Percentiles rank a stretch among this genome's conserved stretches.
Evolutionary conservation across 1,140 invertebrate species (phyloP).

Genomic region (Anagrus nilaparvatae): DNA sequence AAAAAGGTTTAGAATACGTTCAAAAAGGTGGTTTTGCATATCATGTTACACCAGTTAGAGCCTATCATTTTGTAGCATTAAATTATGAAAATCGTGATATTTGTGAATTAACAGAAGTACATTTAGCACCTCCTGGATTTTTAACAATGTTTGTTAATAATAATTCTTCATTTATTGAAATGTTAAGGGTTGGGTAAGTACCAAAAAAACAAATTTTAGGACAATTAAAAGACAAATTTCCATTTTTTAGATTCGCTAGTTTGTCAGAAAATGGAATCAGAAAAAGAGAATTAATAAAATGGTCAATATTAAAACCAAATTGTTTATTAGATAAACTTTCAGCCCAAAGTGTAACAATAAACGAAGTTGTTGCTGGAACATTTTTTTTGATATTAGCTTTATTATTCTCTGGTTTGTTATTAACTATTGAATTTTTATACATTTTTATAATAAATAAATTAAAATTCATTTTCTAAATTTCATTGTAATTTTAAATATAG

Average conservation of each 20-base stretch:
- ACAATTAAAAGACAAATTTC: neutral
- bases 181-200: slow-evolving; percentile 13
- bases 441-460: too few species aligned
- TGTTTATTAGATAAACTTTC: slow-evolving; percentile 7
- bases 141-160: slow-evolving; percentile 7
- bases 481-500: too few species aligned
- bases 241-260: slow-evolving; percentile 4
- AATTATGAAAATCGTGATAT: slow-evolving; percentile 18
- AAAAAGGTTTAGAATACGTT: slow-evolving; percentile 16
- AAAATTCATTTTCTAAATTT: too few species aligned
- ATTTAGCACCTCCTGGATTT: slow-evolving; percentile 6
- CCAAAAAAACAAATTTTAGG: slow-evolving; percentile 12
- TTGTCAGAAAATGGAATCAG: slow-evolving; percentile 7
- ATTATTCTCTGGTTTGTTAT: too few species aligned
- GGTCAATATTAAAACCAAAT: slow-evolving; percentile 1
- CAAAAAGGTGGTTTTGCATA: slow-evolving; percentile 19
- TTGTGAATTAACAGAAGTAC: slow-evolving; percentile 20
- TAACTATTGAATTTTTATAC: too few species aligned
- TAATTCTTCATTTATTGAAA: slow-evolving; percentile 13
- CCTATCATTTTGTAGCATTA: slow-evolving; percentile 19
- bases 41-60: slow-evolving; percentile 17
- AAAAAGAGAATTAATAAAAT: neutral
- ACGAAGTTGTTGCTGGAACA: too few species aligned
- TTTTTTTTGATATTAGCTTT: too few species aligned
- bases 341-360: too few species aligned